phyloP scores from a whole-genome alignment of 2,113 vertebrate genomes.

The Cinclus mexicanus region DNA sequence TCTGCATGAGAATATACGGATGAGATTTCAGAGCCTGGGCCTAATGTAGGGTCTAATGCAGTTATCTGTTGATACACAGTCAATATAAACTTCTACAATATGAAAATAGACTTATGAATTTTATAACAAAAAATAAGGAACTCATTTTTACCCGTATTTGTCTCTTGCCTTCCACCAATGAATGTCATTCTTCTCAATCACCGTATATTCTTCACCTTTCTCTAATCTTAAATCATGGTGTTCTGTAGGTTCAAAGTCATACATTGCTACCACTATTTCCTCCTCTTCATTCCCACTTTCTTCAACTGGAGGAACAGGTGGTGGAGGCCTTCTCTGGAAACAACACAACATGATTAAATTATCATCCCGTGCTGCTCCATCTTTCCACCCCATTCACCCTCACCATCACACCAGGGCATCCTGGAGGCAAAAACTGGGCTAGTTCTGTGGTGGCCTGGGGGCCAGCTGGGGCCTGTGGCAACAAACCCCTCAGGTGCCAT shows the following conservation, averaged over 20 bases:
- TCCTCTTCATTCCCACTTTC: slow-evolving; percentile 65
- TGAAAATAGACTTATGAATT: not conserved
- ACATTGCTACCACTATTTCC: slow-evolving; percentile 87
- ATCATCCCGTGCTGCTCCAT: not conserved
- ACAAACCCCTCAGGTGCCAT: rapidly evolving
- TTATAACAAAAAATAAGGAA: not conserved
- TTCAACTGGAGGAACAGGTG: slow-evolving; percentile 28
- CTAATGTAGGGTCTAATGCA: not conserved
- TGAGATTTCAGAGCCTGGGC: not conserved
- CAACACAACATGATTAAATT: not conserved
- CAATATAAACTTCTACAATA: not conserved
- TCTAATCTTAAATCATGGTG: slow-evolving; percentile 85
- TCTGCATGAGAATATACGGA: not conserved
- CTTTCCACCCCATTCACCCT: not conserved
- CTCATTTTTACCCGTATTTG: slow-evolving; percentile 79
- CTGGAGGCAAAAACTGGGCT: not conserved
- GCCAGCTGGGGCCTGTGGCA: rapidly evolving
- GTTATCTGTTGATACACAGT: not conserved
- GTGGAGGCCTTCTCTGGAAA: slow-evolving; percentile 75
- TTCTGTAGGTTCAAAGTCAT: slow-evolving; percentile 86
- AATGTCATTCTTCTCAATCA: slow-evolving; percentile 86
- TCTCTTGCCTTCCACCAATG: slow-evolving; percentile 92
- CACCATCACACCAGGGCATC: not conserved
- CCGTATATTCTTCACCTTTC: slow-evolving; percentile 85
- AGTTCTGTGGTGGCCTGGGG: not conserved